These are phyloP conservation scores for Gambelia wislizenii DNA, from an alignment of 2,797 vertebrate species.

Conservation along the genomic window DNA sequence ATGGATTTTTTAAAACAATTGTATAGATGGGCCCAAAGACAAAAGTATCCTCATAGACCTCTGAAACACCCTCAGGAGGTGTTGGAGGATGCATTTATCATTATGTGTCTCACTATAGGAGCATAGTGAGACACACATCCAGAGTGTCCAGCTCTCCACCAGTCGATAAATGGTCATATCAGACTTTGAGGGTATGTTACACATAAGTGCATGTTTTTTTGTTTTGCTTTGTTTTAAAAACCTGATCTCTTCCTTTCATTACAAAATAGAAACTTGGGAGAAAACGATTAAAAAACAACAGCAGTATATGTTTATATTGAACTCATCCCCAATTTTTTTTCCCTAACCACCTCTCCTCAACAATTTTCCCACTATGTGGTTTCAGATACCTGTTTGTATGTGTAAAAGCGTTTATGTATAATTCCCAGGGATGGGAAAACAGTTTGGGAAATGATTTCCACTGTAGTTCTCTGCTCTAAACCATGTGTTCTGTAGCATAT, in stretches of 20 bases:
- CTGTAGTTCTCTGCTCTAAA: not conserved
- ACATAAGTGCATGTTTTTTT: not conserved
- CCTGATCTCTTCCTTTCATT: too few relatives aligned
- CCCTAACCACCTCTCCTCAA: not conserved
- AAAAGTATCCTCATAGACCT: too few relatives aligned
- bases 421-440: not conserved
- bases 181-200: not conserved
- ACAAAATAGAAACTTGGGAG: too few relatives aligned
- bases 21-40: too few relatives aligned
- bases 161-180: too few relatives aligned
- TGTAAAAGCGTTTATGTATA: not conserved
- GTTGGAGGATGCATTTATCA: too few relatives aligned
- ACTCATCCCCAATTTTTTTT: not conserved
- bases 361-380: not conserved
- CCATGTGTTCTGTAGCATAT: not conserved
- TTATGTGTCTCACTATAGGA: too few relatives aligned
- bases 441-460: not conserved
- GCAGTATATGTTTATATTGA: not conserved
- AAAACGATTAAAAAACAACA: too few relatives aligned
- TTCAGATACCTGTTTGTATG: not conserved
- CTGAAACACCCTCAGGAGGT: too few relatives aligned
- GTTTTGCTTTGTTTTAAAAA: not conserved
- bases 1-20: too few relatives aligned
- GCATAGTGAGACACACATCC: too few relatives aligned
- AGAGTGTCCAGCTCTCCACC: too few relatives aligned